Evolutionary conservation across 2,113 vertebrate species (phyloP).

Genomic region (Phainopepla nitens): DNA sequence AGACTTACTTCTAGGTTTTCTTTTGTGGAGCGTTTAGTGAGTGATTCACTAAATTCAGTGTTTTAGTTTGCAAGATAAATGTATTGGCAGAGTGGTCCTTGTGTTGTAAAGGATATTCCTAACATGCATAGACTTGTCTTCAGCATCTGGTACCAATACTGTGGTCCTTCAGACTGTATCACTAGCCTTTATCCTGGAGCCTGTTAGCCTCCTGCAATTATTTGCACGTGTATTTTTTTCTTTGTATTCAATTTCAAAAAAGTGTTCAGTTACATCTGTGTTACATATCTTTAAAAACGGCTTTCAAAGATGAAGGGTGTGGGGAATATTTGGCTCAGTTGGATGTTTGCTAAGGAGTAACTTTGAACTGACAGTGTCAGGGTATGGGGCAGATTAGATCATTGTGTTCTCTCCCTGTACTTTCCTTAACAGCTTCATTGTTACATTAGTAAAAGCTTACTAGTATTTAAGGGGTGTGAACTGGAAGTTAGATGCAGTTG

Average conservation of each 20-base stretch:
- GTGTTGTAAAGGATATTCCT: background rate
- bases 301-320: background rate
- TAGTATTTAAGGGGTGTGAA: background rate
- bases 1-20: background rate
- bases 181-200: background rate
- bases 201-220: background rate
- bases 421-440: background rate
- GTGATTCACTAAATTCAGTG: background rate
- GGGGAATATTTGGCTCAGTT: background rate
- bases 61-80: background rate
- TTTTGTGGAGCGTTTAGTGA: background rate
- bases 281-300: background rate
- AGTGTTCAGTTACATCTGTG: background rate
- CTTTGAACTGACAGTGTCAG: background rate
- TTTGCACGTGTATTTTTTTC: background rate
- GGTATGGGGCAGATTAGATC: background rate
- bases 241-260: background rate
- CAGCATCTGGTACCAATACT: background rate
- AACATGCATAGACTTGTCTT: background rate
- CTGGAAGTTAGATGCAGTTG: background rate
- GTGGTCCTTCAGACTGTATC: background rate
- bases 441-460: background rate
- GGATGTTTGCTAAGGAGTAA: background rate
- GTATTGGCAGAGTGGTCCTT: background rate
- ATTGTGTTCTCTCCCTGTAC: background rate